Conservation (phyloP, 2,113 vertebrate genomes). For the Pseudopodoces humilis region DNA sequence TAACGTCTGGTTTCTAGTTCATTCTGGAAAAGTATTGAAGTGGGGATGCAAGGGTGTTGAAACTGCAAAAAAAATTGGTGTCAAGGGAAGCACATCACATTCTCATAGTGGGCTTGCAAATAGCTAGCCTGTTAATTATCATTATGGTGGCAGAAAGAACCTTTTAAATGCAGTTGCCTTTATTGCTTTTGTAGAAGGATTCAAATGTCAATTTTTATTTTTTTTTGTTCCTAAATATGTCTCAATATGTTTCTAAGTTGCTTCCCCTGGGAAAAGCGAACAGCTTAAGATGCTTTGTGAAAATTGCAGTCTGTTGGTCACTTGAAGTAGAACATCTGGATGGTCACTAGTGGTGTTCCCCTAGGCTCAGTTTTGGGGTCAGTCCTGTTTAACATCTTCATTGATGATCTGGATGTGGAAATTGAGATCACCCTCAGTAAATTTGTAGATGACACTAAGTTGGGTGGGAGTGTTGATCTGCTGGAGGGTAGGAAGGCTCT, state of each 20-base stretch:
- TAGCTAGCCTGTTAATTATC: background rate
- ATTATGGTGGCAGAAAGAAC: background rate
- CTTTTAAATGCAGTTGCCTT: background rate
- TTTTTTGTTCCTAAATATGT: background rate
- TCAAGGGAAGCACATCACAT: background rate
- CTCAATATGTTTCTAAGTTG: background rate
- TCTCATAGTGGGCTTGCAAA: background rate
- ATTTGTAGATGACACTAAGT: background rate
- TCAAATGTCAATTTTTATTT: background rate
- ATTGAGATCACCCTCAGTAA: background rate
- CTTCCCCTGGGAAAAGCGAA: background rate
- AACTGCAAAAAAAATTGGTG: background rate
- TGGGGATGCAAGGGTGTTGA: background rate
- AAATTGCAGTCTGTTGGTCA: background rate
- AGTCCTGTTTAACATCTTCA: background rate
- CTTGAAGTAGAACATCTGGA: background rate
- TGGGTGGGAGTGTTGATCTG: background rate
- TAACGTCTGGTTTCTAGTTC: background rate
- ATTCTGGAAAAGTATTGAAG: background rate
- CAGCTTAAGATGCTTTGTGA: background rate
- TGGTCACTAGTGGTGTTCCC: background rate
- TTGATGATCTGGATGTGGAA: background rate
- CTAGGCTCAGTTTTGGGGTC: background rate
- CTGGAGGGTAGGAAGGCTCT: background rate
- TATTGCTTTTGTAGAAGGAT: background rate